Base-by-base conservation (phyloP, 2,113 vertebrate genomes). In the Tragelaphus strepsiceros region DNA sequence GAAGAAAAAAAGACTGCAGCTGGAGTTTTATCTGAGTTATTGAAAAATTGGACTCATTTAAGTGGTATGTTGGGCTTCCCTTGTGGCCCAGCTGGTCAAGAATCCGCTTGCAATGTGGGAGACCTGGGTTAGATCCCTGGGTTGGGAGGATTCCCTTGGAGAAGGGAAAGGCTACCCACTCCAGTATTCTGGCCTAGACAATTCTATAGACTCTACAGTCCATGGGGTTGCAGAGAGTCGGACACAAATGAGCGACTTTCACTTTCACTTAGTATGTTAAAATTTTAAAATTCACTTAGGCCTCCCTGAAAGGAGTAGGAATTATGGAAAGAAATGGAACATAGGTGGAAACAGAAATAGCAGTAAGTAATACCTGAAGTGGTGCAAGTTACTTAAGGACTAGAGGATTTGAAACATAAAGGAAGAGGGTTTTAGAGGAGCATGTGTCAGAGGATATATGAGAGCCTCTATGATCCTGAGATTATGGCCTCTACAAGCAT, bases 11-110 rank as follows among this genome's bases (percentile, higher is more conserved):
- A 59, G 24, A 14, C 30, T 93, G 26, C 71, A n/a, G 14, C 49
- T 95, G 61, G 87, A 92, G 74, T 46, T 54, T 93, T 86, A 91
- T 86, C n/a, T 91, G 35, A 95, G 56, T 80, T 80, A 85, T 12
- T 88, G 12, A 59, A 74, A 95, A 43, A 92, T 15, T 83, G 67
- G 24, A 53, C 53, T 58, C 21, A 51, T 71, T 91, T 92, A 97
- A 78, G 39, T 49, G 85, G 21, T 30, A 78, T 80, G 32, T 93
- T 96, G 46, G 78, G 30, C 78, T 81, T 51, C 16, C 17, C 28
- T 81, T 16, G 28, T 49, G 43, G 43, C 28, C 26, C 77, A 30
- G 77, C 67, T 49, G 43, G 26, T 80, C 49, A 80, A 80, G 77
- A 80, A 19, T 80, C 77, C 0, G 2, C 26, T 46, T 49, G 43